Percentiles rank a stretch among this genome's conserved stretches.
Evolutionary conservation across 2,113 vertebrate genomes (phyloP).

Genomic region (Procavia capensis): DNA sequence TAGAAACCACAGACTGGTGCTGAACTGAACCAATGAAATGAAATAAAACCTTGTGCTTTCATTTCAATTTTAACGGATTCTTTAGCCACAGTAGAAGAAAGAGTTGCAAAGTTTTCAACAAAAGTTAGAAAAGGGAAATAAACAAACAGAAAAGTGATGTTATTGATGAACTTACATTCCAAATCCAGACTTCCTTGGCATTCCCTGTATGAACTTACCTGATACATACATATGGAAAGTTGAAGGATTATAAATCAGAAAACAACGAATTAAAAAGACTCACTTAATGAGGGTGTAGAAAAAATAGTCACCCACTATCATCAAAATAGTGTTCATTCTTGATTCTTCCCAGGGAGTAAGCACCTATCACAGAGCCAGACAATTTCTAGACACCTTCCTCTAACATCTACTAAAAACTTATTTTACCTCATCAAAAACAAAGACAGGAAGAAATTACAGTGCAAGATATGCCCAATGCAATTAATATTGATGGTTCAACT

Average conservation of each 20-base stretch:
- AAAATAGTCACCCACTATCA: background rate
- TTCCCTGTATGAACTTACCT: fast-evolving
- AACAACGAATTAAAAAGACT: background rate
- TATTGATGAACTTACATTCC: background rate
- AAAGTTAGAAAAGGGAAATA: background rate
- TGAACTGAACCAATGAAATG: slow-evolving; percentile 33
- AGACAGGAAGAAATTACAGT: background rate
- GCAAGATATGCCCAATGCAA: background rate
- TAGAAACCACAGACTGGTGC: slow-evolving; percentile 42
- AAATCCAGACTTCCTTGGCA: background rate
- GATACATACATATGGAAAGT: background rate
- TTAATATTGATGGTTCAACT: background rate
- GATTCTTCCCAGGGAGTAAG: background rate
- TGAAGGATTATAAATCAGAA: background rate
- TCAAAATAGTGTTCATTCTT: background rate
- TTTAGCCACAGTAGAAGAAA: slow-evolving; percentile 26
- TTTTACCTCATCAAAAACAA: background rate
- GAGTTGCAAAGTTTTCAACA: slow-evolving; percentile 32
- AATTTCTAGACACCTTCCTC: background rate
- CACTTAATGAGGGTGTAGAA: background rate
- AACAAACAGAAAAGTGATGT: background rate
- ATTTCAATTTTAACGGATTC: slow-evolving; percentile 48
- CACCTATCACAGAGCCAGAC: background rate
- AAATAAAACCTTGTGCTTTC: background rate
- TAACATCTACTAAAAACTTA: background rate